Evolutionary conservation across 2,113 vertebrate genomes (phyloP), one percentile per base, ranked within the genome.

Genomic region (Sisor rabdophorus): DNA sequence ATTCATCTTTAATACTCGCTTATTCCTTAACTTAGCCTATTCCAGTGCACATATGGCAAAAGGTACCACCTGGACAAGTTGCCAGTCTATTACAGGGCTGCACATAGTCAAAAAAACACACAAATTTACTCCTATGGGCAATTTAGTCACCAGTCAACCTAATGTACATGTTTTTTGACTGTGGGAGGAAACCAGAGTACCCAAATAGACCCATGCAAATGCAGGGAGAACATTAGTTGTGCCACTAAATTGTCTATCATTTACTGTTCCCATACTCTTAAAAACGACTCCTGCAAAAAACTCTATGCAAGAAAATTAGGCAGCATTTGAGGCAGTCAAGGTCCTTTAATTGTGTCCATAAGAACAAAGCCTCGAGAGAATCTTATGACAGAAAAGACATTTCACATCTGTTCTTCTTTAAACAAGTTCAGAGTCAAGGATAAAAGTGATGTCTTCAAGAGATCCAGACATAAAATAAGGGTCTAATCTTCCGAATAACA

Each of bases 311-410:
- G 17, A 50, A 11, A 68, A 50, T 28, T 1, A 68, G 28, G 15
- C 65, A 28, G 44, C 0, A 16, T 48, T 48, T 67, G 20, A 11
- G 11, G 47, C 44, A 68, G 24, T 50, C 40, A 67, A 67, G 63
- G 40, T 47, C 6, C 16, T 68, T 48, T 50, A 68, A 50, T 67
- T 24, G 9, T 68, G 15, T 68, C 22, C 22, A 50, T 48, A 15
- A 67, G 47, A 2, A 68, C 17, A 10, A 28, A 44, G 9, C 47
- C 65, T 28, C 19, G 24, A 6, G 24, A 50, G 22, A 68, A 17
- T 67, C 40, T 64, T n/a, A 67, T 26, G 63, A 67, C 40, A 67
- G n/a, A 48, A 48, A 67, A 67, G 20, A 68, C 44, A 67, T 48
- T 26, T 68, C 15, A 68, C 9, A 16, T 65, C 40, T 10, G 40